These are phyloP conservation scores for Plagodis pulveraria DNA, from an alignment of 2,888 invertebrate genomes.

Conservation along the genomic window DNA sequence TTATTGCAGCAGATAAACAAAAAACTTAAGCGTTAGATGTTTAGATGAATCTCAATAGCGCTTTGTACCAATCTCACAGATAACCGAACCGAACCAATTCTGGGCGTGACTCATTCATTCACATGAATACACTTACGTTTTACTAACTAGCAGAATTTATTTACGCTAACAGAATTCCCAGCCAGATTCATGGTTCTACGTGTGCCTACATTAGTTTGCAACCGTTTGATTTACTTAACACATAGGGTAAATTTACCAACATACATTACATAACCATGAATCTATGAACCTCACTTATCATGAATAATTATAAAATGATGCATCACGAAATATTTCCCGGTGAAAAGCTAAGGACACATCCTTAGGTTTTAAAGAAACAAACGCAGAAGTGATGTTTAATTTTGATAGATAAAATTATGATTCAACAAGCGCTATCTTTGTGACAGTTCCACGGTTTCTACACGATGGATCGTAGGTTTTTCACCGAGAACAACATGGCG, in stretches of 20 bases:
- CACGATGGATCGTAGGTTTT: slow-evolving; percentile 79
- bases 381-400: not conserved
- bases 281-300: too few species aligned
- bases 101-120: slow-evolving; percentile 78
- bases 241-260: too few species aligned
- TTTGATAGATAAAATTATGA: slow-evolving; percentile 10
- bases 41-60: slow-evolving; percentile 19
- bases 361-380: not conserved
- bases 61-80: slow-evolving; percentile 22
- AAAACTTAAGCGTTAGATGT: slow-evolving; percentile 26
- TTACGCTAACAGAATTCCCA: slow-evolving; percentile 56
- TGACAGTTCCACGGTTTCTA: slow-evolving; percentile 67
- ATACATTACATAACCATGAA: too few species aligned
- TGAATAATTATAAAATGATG: too few species aligned
- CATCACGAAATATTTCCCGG: too few species aligned
- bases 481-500: slow-evolving; percentile 83
- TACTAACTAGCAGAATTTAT: slow-evolving; percentile 63
- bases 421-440: slow-evolving; percentile 43
- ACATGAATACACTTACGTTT: slow-evolving; percentile 67
- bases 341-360: too few species aligned
- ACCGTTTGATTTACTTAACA: too few species aligned
- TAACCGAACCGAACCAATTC: slow-evolving; percentile 69
- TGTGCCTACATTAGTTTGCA: not conserved
- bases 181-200: slow-evolving; percentile 16
- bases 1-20: slow-evolving; percentile 25